Evolutionary conservation across 2,113 vertebrate genomes (phyloP), one percentile per base, ranked within the genome.

Genomic region (Callionymus lyra): DNA sequence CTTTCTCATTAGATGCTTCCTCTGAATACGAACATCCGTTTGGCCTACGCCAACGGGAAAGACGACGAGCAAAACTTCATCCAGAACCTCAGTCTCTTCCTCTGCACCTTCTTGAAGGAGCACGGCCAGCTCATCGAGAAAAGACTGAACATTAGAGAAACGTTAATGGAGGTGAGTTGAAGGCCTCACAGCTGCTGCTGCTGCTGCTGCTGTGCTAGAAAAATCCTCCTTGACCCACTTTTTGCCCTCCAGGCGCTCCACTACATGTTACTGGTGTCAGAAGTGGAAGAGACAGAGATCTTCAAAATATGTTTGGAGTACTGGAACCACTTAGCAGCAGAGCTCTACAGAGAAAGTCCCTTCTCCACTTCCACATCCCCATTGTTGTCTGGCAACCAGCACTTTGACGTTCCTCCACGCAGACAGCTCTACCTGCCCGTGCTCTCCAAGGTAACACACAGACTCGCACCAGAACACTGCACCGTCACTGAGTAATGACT

Each of bases 21-120:
- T 44, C 82, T 98, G 75, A 99, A 98, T 80, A 98, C 94, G 43
- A 99, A 99, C 70, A 99, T 98, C 49, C 87, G 93, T 38, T 82
- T 98, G 77, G 94, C 95, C 0, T 99, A 97, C 19, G 88, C 95
- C 4, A 97, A 97, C 48, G 95, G 95, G 34, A 99, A 99, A 63
- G 95, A 99, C 47, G 94, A 99, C 47, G 94, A 99, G 49, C 94
- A 99, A 84, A 99, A 98, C 80, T 99, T 99, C 65, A 99, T 98
- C 72, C 95, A 99, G 83, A 99, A 99, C 72, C 91, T 99, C 64
- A 99, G 95, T 68, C 85, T 97, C 60, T 98, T 99, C 85, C 92
- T 99, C 48, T 99, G 95, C 71, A 99, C 95, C 0, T 98, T 99
- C 76, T 89, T 99, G 9, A 99, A 97, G 75, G 95, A 99, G 68